Conservation (phyloP, 2,888 invertebrate species). For the Bellardia pandia region DNA sequence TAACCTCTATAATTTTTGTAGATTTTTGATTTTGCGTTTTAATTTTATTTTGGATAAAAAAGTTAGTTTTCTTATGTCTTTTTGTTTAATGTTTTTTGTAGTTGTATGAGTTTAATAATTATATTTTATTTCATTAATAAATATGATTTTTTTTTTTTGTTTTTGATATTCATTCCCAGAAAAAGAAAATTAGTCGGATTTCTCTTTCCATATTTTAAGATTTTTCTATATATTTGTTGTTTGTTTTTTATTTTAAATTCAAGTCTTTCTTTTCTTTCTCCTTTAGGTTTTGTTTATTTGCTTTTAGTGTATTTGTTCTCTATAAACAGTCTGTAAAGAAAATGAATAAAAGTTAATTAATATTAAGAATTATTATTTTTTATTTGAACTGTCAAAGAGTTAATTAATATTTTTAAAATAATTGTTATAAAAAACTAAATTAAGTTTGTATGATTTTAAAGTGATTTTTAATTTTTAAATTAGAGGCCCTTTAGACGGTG, state of each 20-base stretch:
- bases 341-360: background rate
- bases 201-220: constrained; percentile 24
- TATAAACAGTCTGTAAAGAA: constrained; percentile 67
- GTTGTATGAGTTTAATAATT: background rate
- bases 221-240: constrained; percentile 33
- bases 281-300: constrained; percentile 58
- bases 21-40: constrained; percentile 15
- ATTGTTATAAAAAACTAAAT: background rate
- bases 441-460: too few relatives aligned
- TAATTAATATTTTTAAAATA: background rate
- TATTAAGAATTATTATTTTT: too few relatives aligned
- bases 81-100: background rate
- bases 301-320: constrained; percentile 61
- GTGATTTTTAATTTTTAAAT: too few relatives aligned
- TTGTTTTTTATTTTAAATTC: constrained; percentile 32
- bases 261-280: constrained; percentile 71
- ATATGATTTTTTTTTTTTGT: background rate
- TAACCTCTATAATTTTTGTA: background rate
- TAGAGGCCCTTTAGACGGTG: too few relatives aligned
- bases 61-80: constrained; percentile 13
- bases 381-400: too few relatives aligned
- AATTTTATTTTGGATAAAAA: background rate
- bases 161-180: constrained; percentile 51
- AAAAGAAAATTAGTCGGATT: constrained; percentile 37
- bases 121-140: background rate